Conservation (phyloP, 2,888 invertebrate genomes). For the Eupithecia exiguata region DNA sequence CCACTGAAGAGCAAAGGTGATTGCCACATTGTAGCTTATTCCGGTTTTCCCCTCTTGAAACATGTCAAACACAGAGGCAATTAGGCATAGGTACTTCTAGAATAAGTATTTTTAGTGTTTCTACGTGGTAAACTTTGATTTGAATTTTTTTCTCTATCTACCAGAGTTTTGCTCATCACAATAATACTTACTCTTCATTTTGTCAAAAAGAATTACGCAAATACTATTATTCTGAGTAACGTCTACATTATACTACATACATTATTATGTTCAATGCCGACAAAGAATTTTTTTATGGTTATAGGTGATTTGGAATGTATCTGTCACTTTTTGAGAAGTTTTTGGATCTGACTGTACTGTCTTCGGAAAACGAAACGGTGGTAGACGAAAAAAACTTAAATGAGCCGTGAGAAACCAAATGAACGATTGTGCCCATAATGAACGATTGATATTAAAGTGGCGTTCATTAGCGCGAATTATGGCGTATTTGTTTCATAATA, state of each 20-base stretch:
- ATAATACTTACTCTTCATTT: neutral
- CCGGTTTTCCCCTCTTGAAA: neutral
- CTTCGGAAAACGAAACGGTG: conserved; percentile 83
- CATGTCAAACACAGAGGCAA: neutral
- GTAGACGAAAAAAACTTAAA: conserved; percentile 84
- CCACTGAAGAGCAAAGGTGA: neutral
- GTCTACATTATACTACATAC: too few relatives aligned
- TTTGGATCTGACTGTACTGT: conserved; percentile 8
- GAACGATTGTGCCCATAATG: conserved; percentile 82
- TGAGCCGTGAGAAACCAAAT: conserved; percentile 83
- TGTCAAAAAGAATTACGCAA: neutral
- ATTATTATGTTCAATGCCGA: neutral
- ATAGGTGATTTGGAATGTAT: neutral
- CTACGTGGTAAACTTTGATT: neutral
- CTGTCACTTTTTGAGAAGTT: neutral
- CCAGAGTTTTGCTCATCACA: neutral
- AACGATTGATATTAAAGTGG: conserved; percentile 78
- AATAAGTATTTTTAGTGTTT: neutral
- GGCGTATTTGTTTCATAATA: conserved; percentile 50
- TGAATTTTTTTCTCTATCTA: neutral
- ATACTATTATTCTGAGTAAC: neutral
- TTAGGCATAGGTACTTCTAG: neutral
- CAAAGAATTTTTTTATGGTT: neutral
- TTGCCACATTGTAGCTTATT: too few relatives aligned
- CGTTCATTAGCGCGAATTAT: conserved; percentile 67